Evolutionary conservation across 2,797 vertebrate genomes (phyloP).

Genomic region (Forpus xanthops): DNA sequence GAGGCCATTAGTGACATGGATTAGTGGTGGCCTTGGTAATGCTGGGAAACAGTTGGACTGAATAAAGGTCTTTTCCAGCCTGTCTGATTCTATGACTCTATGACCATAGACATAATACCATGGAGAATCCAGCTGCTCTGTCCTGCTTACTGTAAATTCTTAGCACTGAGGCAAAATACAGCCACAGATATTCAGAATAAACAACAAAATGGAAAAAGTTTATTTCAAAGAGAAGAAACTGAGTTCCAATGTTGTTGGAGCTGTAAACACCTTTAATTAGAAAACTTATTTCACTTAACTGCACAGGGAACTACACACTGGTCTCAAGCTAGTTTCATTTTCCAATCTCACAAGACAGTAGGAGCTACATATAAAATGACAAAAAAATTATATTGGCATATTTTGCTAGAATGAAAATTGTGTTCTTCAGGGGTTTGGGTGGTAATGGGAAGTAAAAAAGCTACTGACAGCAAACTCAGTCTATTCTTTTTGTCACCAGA

Average conservation of each 20-base stretch:
- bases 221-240: neutral
- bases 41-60: no score
- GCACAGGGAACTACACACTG: neutral
- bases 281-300: constrained; percentile 16
- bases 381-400: neutral
- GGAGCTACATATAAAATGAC: neutral
- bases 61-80: no score
- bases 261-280: constrained; percentile 35
- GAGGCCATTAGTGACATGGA: no score
- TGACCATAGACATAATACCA: accelerated
- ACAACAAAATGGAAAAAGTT: neutral
- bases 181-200: neutral
- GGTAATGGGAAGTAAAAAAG: neutral
- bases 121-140: neutral
- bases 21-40: no score
- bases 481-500: neutral
- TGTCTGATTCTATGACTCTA: no score
- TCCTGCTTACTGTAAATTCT: neutral
- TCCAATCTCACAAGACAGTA: neutral
- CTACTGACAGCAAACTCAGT: neutral
- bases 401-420: neutral
- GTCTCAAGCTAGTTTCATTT: constrained; percentile 31
- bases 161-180: neutral
- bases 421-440: neutral
- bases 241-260: neutral